Percentiles rank a stretch among this genome's conserved stretches.
Evolutionary conservation across 2,113 vertebrate species (phyloP).

Genomic region (Trachemys scripta): DNA sequence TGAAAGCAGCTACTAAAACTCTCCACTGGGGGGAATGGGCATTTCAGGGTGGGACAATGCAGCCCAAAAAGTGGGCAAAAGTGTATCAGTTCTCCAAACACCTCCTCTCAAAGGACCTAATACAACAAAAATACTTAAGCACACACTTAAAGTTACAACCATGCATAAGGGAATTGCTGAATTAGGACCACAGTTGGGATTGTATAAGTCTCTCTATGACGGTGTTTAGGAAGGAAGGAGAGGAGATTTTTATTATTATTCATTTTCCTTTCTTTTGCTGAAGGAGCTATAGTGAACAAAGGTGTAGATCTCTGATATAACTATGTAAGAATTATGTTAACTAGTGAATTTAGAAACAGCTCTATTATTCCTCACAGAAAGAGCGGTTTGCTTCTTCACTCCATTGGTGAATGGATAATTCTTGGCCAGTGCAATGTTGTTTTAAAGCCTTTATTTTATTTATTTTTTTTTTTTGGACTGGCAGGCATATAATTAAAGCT

Average conservation of each 20-base stretch:
- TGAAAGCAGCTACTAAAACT: not conserved
- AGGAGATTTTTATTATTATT: not conserved
- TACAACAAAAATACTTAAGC: not conserved
- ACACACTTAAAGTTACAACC: not conserved
- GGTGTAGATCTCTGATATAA: fast-evolving
- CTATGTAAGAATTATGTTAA: not conserved
- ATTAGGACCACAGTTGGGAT: not conserved
- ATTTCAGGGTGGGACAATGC: too few relatives aligned
- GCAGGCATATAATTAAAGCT: not conserved
- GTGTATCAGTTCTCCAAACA: fast-evolving
- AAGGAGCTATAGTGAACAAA: not conserved
- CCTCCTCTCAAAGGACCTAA: not conserved
- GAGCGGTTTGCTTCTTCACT: not conserved
- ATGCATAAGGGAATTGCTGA: not conserved
- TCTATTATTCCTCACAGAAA: not conserved
- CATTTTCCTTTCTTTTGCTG: not conserved
- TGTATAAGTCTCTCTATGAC: not conserved
- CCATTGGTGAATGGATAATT: not conserved
- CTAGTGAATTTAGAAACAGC: not conserved
- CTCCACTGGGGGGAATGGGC: fast-evolving
- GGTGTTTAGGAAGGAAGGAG: not conserved
- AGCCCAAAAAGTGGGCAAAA: not conserved
- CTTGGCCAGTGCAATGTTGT: not conserved
- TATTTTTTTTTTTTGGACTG: not conserved
- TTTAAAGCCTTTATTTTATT: not conserved